Conservation (phyloP, 2,113 vertebrate genomes). For the Colaptes auratus region DNA sequence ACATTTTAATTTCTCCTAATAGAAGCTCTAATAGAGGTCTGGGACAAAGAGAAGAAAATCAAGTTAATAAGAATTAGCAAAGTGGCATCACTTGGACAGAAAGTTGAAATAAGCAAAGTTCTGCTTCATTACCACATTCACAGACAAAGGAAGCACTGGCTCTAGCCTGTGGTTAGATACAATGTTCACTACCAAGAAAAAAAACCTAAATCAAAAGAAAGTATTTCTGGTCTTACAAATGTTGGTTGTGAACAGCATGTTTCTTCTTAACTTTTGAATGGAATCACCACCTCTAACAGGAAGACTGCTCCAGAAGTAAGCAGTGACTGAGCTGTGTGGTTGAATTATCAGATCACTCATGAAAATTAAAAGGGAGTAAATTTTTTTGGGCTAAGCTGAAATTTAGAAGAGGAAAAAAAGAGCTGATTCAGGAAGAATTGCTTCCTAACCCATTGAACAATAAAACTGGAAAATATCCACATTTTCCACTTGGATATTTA, state of each 20-base stretch:
- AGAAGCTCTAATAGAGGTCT: neutral
- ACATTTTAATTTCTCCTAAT: neutral
- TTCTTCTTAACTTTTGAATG: neutral
- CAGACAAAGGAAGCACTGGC: neutral
- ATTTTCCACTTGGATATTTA: neutral
- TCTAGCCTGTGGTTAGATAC: neutral
- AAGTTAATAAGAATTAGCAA: neutral
- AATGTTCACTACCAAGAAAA: neutral
- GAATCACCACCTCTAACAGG: neutral
- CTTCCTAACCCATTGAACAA: too few species aligned
- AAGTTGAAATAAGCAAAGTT: neutral
- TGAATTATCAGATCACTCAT: too few species aligned
- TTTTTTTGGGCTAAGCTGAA: neutral
- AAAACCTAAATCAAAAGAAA: neutral
- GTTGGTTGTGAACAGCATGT: neutral
- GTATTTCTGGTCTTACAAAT: neutral
- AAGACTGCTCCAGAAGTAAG: neutral
- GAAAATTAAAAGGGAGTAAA: neutral
- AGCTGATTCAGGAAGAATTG: neutral
- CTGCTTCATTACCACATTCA: neutral
- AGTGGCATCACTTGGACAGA: neutral
- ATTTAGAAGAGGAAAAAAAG: neutral
- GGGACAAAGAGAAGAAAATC: neutral
- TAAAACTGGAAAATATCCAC: too few species aligned
- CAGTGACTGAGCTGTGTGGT: neutral